Evolutionary conservation across 2,113 vertebrate species (phyloP), one percentile per base, ranked within the genome.

Genomic region (Campylomormyrus tamandua): DNA sequence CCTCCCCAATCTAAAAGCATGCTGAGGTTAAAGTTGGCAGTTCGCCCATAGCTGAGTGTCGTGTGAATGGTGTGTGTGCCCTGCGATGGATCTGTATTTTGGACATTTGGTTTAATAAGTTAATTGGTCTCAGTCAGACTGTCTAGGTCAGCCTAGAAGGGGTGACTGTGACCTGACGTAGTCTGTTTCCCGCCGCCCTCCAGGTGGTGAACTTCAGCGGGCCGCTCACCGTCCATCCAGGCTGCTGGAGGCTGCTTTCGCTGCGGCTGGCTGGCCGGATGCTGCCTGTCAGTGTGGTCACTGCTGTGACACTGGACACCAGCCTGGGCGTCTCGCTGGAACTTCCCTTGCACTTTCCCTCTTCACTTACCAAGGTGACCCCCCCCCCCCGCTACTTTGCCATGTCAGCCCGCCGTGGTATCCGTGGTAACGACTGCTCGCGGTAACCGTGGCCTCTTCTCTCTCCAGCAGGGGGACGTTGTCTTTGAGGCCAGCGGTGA

Each of bases 171-270:
- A 27, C 3, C n/a, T 70, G 62, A 31, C 3, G 9, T 31, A 11
- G 62, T 1, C 10, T 70, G 62, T 31, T 1, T 70, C 31, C 50
- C 31, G 6, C 45, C 2, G 27, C 87, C 74, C 80, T 48, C 48
- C 95, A 99, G 98, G 94, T 98, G 93, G 91, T 96, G 93, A 97
- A 98, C 94, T 97, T 99, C 87, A 96, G 94, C 24, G 92, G 94
- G 89, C 96, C 97, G 53, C 93, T 97, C 93, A 95, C 92, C 39
- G 94, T 98, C 93, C 94, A 96, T 91, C 96, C 96, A 91, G 97
- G 97, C 91, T 99, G 97, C 95, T 98, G 98, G 98, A 96, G 94
- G 89, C 90, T 98, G 89, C 96, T 99, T 93, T 97, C 97, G 92
- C 95, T 99, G 92, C 97, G 96, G 93, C 93, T 97, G 90, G 94